phyloP scores from a whole-genome alignment of 1,140 invertebrate genomes.

The Neodiprion fabricii region DNA sequence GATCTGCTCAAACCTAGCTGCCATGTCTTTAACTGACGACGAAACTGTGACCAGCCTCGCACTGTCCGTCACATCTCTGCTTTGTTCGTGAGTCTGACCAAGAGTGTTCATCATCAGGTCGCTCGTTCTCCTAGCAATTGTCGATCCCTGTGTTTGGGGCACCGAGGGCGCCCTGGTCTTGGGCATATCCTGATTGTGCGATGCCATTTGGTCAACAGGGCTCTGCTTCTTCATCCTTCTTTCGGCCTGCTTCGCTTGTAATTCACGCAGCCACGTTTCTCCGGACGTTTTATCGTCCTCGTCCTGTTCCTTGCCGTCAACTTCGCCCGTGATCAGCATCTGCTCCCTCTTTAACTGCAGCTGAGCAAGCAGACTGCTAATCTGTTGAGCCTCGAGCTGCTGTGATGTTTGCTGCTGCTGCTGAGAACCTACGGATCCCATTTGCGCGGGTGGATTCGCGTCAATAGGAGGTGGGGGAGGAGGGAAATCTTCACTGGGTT shows the following conservation, averaged over 20 bases:
- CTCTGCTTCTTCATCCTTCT: slow-evolving; percentile 65
- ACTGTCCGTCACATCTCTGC: slow-evolving; percentile 54
- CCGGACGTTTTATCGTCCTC: slow-evolving; percentile 58
- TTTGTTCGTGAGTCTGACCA: slow-evolving; percentile 35
- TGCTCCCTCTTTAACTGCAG: slow-evolving; percentile 79
- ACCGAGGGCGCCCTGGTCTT: slow-evolving; percentile 38
- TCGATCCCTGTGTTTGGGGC: slow-evolving; percentile 29
- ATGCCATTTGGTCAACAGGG: slow-evolving; percentile 31
- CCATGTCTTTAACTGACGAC: slow-evolving; percentile 78
- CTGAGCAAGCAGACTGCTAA: slow-evolving; percentile 72
- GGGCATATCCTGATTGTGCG: slow-evolving; percentile 38
- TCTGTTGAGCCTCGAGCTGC: slow-evolving; percentile 48
- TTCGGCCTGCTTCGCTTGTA: slow-evolving; percentile 79
- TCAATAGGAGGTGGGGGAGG: slow-evolving; percentile 83
- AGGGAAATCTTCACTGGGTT: slow-evolving; percentile 88
- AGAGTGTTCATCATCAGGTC: slow-evolving; percentile 53
- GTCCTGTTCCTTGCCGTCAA: slow-evolving; percentile 45
- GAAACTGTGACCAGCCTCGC: slow-evolving; percentile 42
- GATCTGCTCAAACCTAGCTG: slow-evolving; percentile 81
- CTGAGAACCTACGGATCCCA: slow-evolving; percentile 48
- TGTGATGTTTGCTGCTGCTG: slow-evolving; percentile 37
- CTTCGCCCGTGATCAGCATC: slow-evolving; percentile 65
- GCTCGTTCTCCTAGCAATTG: slow-evolving; percentile 50
- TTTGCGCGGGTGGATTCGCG: slow-evolving; percentile 65
- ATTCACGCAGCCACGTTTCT: slow-evolving; percentile 77